These are phyloP conservation scores for Drosophila burlai DNA, from an alignment of 1,140 invertebrate species.

Conservation along the genomic window DNA sequence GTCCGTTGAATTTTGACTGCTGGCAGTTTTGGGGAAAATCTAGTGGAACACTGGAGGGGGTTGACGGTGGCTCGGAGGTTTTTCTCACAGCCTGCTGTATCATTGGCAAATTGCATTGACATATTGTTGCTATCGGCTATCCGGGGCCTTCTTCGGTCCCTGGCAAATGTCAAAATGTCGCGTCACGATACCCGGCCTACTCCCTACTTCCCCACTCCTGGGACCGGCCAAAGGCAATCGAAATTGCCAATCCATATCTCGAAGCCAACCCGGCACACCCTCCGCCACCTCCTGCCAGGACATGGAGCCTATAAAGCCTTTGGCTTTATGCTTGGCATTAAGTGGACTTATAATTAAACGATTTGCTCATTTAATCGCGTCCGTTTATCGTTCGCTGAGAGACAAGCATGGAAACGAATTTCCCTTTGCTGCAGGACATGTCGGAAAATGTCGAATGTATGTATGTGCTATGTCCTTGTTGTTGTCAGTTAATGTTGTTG, in stretches of 20 bases:
- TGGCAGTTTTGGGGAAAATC: slow-evolving; percentile 30
- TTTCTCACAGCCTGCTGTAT: slow-evolving; percentile 33
- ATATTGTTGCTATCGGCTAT: slow-evolving; percentile 76
- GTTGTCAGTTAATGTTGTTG: slow-evolving; percentile 22
- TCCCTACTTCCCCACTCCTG: background rate
- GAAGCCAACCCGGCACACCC: slow-evolving; percentile 1
- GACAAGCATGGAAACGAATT: slow-evolving; percentile 41
- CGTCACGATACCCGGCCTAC: slow-evolving; percentile 42
- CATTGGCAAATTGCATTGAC: slow-evolving; percentile 77
- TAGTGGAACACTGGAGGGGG: background rate
- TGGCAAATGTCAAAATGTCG: slow-evolving; percentile 72
- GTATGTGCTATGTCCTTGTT: slow-evolving; percentile 29
- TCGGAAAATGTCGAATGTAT: slow-evolving; percentile 35
- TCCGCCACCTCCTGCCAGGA: slow-evolving; percentile 5
- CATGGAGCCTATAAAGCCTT: slow-evolving; percentile 58
- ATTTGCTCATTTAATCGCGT: slow-evolving; percentile 78
- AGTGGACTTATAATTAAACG: slow-evolving; percentile 83
- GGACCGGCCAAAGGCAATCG: slow-evolving; percentile 53
- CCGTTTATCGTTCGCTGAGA: slow-evolving; percentile 60
- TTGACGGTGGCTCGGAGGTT: background rate
- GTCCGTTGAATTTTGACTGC: slow-evolving; percentile 60
- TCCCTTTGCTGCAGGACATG: slow-evolving; percentile 45
- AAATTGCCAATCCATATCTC: slow-evolving; percentile 32
- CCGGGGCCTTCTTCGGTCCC: slow-evolving; percentile 32
- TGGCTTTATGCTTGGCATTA: slow-evolving; percentile 69